A percentile compares a stretch with the other conserved stretches of the same genome.
phyloP scores from a whole-genome alignment of 2,888 invertebrate species.

The Drosophila anomalipes region DNA sequence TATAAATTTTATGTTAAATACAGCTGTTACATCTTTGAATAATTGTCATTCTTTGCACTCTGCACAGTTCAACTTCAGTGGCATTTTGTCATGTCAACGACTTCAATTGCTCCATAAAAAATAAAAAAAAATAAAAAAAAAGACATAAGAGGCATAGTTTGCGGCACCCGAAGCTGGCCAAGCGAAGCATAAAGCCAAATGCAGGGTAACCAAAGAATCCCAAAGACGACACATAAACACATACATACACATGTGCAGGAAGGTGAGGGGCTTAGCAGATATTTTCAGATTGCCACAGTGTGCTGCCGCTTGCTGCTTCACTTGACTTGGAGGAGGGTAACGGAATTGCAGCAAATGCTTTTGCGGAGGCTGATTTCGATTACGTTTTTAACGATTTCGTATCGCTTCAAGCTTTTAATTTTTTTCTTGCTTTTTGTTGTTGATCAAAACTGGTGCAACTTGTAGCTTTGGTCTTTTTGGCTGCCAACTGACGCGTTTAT shows the following conservation, averaged over 20 bases:
- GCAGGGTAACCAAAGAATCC: slow-evolving; percentile 59
- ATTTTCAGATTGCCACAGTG: slow-evolving; percentile 73
- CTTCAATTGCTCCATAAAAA: slow-evolving; percentile 46
- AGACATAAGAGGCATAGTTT: slow-evolving; percentile 27
- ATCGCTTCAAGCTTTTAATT: slow-evolving; percentile 42
- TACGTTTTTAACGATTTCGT: slow-evolving; percentile 52
- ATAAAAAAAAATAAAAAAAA: not conserved
- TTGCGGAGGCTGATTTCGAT: slow-evolving; percentile 56
- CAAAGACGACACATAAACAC: slow-evolving; percentile 37
- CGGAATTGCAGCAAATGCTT: slow-evolving; percentile 51
- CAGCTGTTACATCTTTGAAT: not conserved
- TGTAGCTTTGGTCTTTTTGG: slow-evolving; percentile 49
- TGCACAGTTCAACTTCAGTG: slow-evolving; percentile 46
- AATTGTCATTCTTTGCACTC: not conserved
- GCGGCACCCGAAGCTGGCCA: slow-evolving; percentile 37
- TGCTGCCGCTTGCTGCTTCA: slow-evolving; percentile 51
- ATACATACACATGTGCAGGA: slow-evolving; percentile 14
- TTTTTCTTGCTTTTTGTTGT: slow-evolving; percentile 19
- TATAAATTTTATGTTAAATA: not conserved
- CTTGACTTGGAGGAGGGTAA: slow-evolving; percentile 40
- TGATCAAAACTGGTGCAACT: slow-evolving; percentile 70
- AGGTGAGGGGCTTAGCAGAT: slow-evolving; percentile 30
- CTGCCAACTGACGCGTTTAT: slow-evolving; percentile 51
- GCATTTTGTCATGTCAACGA: slow-evolving; percentile 63
- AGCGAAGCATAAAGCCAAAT: slow-evolving; percentile 61